Conservation (phyloP, 2,113 vertebrate species). For the Lycocorax pyrrhopterus region DNA sequence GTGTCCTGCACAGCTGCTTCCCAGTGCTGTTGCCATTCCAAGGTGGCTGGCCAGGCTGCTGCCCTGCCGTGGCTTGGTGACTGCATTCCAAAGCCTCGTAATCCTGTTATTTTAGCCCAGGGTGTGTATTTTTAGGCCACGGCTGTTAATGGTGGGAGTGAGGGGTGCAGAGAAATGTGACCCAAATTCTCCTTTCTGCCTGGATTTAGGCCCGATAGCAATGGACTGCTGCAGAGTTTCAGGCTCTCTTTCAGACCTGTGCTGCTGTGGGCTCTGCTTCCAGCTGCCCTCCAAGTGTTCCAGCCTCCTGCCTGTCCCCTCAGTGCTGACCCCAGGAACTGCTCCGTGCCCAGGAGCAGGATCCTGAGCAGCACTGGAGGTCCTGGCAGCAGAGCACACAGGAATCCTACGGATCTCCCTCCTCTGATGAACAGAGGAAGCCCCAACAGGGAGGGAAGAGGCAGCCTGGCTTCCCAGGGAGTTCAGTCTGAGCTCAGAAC, state of each 20-base stretch:
- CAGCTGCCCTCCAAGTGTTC: neutral
- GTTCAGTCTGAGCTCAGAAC: neutral
- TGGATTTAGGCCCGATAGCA: rapidly evolving
- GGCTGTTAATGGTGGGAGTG: neutral
- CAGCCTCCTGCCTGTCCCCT: neutral
- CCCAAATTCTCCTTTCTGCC: neutral
- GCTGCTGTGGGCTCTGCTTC: neutral
- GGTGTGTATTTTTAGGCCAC: conserved; percentile 35
- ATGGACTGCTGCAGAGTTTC: neutral
- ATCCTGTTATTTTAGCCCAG: neutral
- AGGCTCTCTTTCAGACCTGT: neutral
- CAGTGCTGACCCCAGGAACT: neutral
- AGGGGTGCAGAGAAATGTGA: neutral
- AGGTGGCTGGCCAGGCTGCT: neutral
- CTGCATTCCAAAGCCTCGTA: neutral
- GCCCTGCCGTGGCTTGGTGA: neutral
- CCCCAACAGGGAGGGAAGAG: neutral
- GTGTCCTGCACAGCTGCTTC: neutral
- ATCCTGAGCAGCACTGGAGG: neutral
- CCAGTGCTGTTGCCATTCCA: neutral
- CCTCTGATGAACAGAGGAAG: neutral
- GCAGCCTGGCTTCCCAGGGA: neutral
- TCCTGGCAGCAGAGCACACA: neutral
- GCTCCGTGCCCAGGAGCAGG: neutral
- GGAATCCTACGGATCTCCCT: neutral